Base-by-base conservation (phyloP, 2,113 vertebrate genomes). In the Pelecanoides urinatrix region DNA sequence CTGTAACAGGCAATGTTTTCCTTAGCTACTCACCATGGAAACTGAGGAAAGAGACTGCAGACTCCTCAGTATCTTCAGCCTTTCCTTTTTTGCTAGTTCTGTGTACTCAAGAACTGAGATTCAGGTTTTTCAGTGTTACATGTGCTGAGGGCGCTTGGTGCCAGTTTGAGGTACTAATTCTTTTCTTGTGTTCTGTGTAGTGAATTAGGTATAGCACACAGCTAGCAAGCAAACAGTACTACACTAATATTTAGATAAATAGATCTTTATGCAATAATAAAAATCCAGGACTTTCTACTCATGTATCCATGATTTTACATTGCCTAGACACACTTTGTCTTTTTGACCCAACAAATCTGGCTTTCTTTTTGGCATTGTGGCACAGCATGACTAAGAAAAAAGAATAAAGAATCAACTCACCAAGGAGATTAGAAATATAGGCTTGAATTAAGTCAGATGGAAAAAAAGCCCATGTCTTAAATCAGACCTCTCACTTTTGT, bases 351-450 rank as follows among this genome's bases (percentile, higher is more conserved):
- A 36, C 12, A 83, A 80, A 20, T 80, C 3, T 73, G 11, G 0
- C 4, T 68, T 80, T 34, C 9, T 50, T 77, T 80, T 56, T 56
- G 45, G 3, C 14, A 40, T 6, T 59, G 10, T 29, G 22, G 5
- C 16, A 63, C 14, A 86, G 7, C 5, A 36, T 0, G 1, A 53
- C 8, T 9, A 1, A 59, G 61, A 21, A 55, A 17, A 29, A 13
- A 42, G 6, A 67, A 53, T 2, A 5, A 58, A 36, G 6, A 32
- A 14, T 17, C 13, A n/a, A 13, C 7, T 61, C 18, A 34, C 4
- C 2, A 30, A n/a, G 11, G 11, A 66, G 44, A 58, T 75, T 44
- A 59, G 7, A 71, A 19, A 23, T 29, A 61, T 4, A 36, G 9
- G 2, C 11, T 71, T 86, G 20, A 77, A 68, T 42, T 65, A 40